Base-by-base conservation (phyloP, 2,113 vertebrate genomes). In the Pungitius pungitius region DNA sequence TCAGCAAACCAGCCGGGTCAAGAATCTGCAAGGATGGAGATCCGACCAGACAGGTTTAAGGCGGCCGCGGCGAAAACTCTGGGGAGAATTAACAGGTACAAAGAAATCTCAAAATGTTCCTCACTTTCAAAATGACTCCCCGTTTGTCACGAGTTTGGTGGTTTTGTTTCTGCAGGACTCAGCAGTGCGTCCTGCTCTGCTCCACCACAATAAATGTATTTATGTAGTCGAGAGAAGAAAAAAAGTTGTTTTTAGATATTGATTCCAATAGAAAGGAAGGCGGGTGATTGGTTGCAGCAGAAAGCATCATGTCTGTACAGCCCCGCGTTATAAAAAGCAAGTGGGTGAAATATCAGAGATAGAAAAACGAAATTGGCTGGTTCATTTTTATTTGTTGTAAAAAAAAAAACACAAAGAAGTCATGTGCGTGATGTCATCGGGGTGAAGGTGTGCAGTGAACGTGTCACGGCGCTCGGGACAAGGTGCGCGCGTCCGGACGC, bases 21-120 rank as follows among this genome's bases (percentile, higher is more conserved):
- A 84, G 88, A 82, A 92, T 89, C 87, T 83, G 92, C 75, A 80
- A 93, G 87, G 86, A 95, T 95, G 94, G 93, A 95, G 92, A 88
- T 95, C 89, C 92, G 92, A 91, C 91, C 93, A 82, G 94, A 95
- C 82, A 93, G 93, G 87, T 93, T 95, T 79, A 95, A 94, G 85
- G 92, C 91, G 78, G 89, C 58, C 35, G 93, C 93, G 13, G 94
- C 83, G 26, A 93, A 92, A 92, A 93, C 93, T 81, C 87, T 95
- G 65, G 93, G 93, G 47, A 94, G 93, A 84, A 92, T 95, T 89
- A 78, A 94, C 93, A 94, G 94, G 94, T 95, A 91, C 47, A 15
- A 18, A 65, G 18, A 18, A 59, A 18, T 75, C 42, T 40, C 7
- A 26, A n/a, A 30, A 56, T 37, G 27, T 49, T 30, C 45, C 40